Evolutionary conservation across 2,113 vertebrate species (phyloP).

Genomic region (Scatophagus argus): DNA sequence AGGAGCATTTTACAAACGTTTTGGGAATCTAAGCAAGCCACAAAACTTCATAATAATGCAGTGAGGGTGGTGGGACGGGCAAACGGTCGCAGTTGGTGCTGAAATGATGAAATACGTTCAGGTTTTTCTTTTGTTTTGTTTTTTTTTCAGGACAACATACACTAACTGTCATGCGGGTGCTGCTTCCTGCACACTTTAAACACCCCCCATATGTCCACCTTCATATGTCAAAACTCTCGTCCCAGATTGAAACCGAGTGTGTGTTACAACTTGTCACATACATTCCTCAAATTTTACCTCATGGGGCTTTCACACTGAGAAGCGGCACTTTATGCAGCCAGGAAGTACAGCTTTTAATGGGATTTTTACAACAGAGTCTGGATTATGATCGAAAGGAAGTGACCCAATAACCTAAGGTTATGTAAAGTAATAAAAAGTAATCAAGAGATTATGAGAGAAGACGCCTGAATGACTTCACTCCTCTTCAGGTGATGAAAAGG

Average conservation of each 20-base stretch:
- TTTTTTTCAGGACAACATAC: not conserved
- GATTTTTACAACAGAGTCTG: not conserved
- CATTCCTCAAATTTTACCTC: not conserved
- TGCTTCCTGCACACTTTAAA: not conserved
- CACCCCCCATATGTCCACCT: not conserved
- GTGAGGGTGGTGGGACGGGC: too few species aligned
- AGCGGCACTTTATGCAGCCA: not conserved
- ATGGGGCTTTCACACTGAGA: not conserved
- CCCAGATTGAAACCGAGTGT: not conserved
- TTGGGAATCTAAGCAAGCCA: not conserved
- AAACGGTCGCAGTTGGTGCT: not conserved
- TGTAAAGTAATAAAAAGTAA: not conserved
- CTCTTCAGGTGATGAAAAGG: too few species aligned
- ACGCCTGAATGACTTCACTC: not conserved
- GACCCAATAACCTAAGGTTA: too few species aligned
- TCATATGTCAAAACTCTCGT: fast-evolving
- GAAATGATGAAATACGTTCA: not conserved
- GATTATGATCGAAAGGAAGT: too few species aligned
- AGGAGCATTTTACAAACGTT: not conserved
- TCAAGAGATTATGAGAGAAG: not conserved
- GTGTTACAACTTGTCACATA: not conserved
- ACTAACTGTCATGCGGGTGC: not conserved
- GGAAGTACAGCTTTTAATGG: not conserved
- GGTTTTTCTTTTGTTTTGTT: too few species aligned
- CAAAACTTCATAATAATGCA: too few species aligned